Base-by-base conservation (phyloP, 2,888 invertebrate species). In the Apodemia zela region DNA sequence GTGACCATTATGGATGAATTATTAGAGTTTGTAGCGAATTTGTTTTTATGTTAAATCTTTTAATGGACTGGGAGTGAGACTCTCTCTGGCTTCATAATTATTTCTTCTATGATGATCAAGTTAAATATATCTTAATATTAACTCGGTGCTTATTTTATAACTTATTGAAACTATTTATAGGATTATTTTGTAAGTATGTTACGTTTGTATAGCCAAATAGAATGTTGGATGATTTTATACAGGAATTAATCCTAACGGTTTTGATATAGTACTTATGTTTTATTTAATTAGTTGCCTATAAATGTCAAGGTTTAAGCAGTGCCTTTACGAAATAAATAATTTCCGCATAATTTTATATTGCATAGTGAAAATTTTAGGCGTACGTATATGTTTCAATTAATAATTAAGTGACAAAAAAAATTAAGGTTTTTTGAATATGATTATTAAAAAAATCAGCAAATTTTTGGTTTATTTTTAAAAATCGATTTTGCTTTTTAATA, bases 171-270 rank as follows among this genome's bases (percentile, higher is more conserved):
- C n/a, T 54, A 54, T 21, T 51, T 21, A 54, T 21, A 54, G 18
- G n/a, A 25, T 15, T 54, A 54, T 54, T 29, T 15, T 25, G 4
- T 15, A 54, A 25, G 54, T 25, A n/a, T 45, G 45, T 29, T 54
- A 54, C 29, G 13, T 25, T 54, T 54, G 45, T 45, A 45, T 54
- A 54, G 54, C 18, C 15, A n/a, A 54, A 54, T 54, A 54, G 29
- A 29, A 25, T 45, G 42, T 15, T 38, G 38, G 38, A 49, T 49
- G 17, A 49, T 33, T 33, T 49, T 49, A 18, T 49, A 49, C 49
- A 49, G 18, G 49, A 17, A 49, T 49, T 49, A 49, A 18, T 49
- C 49, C 49, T 18, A 49, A 49, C 18, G 49, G n/a, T 49, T 49
- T n/a, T 49, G 18, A 8, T 49, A 49, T 49, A n/a, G 8, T 17